Base-by-base conservation (phyloP, 1,140 invertebrate genomes). In the Philopotamus ludificatus region DNA sequence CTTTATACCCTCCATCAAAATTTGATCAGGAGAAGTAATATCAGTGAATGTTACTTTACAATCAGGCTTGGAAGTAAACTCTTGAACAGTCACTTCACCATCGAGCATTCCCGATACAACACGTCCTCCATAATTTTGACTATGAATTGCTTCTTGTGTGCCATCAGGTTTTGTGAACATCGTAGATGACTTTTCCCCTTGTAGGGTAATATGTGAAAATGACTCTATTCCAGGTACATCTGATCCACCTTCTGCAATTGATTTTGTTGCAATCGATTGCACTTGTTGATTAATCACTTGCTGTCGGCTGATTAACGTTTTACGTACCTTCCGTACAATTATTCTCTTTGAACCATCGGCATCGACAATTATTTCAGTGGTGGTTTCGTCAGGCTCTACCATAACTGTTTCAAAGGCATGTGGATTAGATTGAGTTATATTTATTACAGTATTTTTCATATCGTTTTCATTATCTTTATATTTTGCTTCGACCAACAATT, bases 311-410 rank as follows among this genome's bases (percentile, higher is more conserved):
- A 85, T 79, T 12, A 85, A 73, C 4, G 82, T 84, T 72, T 81
- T 80, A 67, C 81, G 77, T 2, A 89, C 74, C 75, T 89, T 90
- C 65, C 84, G 86, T 0, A 92, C 85, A 49, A 92, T 88, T 61
- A 92, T 91, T 67, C 88, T 82, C 69, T 89, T 91, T 0, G 87
- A 90, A n/a, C 90, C 89, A 76, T 92, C 89, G 21, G 88, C 83
- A 70, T 90, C 89, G 0, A 91, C 87, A 4, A 92, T 85, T 1
- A 92, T 86, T 77, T 91, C 89, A 8, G 88, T 90, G 1, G 85
- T 88, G 8, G 85, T 87, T 72, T 91, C 86, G 74, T 90, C 88
- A 0, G 89, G 89, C 74, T 91, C 89, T 0, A 88, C 82, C 66
- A 91, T 82, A 1, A 90, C 81, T 0, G 90, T 90, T 73, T 91